A percentile compares a stretch with the other conserved stretches of the same genome.
phyloP scores from a whole-genome alignment of 2,113 vertebrate genomes.

The Cepphus grylle region DNA sequence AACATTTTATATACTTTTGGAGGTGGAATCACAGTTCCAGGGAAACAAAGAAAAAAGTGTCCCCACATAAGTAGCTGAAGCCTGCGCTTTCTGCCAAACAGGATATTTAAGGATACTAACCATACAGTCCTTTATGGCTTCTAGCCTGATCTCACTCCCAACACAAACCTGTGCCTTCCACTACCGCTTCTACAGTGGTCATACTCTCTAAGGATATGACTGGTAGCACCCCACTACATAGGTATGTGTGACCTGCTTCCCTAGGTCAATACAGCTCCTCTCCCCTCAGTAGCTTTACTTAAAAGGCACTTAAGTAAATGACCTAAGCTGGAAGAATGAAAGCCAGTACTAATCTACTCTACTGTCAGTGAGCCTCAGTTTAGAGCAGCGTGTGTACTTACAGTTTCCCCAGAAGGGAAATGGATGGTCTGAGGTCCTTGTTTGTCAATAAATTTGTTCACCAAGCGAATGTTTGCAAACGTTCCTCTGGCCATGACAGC shows the following conservation, averaged over 20 bases:
- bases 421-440: conserved; percentile 90
- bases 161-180: neutral
- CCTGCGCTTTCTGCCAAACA: neutral
- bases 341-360: neutral
- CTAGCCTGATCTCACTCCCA: neutral
- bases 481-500: conserved; percentile 95
- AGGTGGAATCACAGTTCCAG: neutral
- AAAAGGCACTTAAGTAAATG: neutral
- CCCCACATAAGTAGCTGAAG: neutral
- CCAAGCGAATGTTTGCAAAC: conserved; percentile 94
- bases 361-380: neutral
- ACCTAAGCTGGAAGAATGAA: neutral
- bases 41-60: neutral
- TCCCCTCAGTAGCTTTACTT: neutral
- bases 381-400: conserved; percentile 62
- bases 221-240: neutral
- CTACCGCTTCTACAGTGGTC: neutral
- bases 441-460: conserved; percentile 95
- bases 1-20: accelerated
- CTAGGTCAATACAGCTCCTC: neutral
- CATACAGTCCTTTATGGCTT: neutral
- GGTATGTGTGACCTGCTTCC: neutral
- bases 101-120: neutral
- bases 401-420: conserved; percentile 86
- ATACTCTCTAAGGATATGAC: neutral